Evolutionary conservation across 2,797 vertebrate species (phyloP).

Genomic region (Steatocranus sp.): DNA sequence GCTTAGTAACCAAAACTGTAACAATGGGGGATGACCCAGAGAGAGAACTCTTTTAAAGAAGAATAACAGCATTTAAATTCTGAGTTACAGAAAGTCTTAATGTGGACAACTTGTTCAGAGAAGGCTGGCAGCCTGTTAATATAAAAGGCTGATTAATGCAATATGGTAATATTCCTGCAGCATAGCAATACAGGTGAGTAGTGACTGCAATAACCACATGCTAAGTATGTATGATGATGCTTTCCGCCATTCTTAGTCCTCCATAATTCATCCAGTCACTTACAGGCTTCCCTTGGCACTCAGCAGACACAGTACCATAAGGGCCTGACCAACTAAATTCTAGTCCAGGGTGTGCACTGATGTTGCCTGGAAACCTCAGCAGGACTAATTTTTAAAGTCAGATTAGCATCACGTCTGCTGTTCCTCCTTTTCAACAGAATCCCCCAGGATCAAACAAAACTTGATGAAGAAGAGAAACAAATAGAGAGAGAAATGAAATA

Average conservation of each 20-base stretch:
- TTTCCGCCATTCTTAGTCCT: not conserved
- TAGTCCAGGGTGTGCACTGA: not conserved
- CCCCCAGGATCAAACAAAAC: constrained; percentile 48
- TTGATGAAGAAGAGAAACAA: constrained; percentile 31
- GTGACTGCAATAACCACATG: not conserved
- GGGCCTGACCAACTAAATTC: constrained; percentile 15
- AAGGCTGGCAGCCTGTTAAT: constrained; percentile 20
- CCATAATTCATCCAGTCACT: constrained; percentile 38
- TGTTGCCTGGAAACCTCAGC: constrained; percentile 3
- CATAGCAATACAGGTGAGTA: constrained; percentile 19
- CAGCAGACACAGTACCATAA: constrained; percentile 24
- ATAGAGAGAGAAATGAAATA: constrained; percentile 1
- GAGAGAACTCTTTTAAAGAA: not conserved
- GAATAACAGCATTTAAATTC: not conserved
- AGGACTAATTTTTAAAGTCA: constrained; percentile 5
- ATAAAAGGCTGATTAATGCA: not conserved
- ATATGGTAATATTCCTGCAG: not conserved
- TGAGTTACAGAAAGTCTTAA: constrained; percentile 15
- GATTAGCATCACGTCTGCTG: constrained; percentile 27
- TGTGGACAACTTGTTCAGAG: constrained; percentile 11
- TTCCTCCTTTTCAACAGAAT: constrained; percentile 1
- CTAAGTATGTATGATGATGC: constrained; percentile 8
- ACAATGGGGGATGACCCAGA: not conserved
- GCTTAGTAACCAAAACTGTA: not conserved
- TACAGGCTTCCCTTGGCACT: constrained; percentile 13